Percentiles rank a stretch among this genome's conserved stretches.
Evolutionary conservation across 1,140 invertebrate genomes (phyloP).

Genomic region (Scaptomyza montana): DNA sequence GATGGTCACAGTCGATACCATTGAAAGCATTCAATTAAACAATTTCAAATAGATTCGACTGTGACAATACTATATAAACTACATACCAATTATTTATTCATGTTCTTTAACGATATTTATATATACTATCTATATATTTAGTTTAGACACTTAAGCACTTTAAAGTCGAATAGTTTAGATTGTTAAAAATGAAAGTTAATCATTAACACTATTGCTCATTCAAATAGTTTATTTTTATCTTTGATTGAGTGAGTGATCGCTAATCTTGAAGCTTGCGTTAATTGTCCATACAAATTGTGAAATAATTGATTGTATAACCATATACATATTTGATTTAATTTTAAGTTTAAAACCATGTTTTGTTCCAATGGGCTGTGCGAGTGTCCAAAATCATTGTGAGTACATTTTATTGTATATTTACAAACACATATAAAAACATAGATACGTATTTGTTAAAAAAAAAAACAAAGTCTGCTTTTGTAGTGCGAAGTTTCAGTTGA

Average conservation of each 20-base stretch:
- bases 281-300: conserved; percentile 7
- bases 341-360: conserved; percentile 40
- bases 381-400: conserved; percentile 60
- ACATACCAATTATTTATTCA: conserved; percentile 61
- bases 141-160: conserved; percentile 17
- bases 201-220: background rate
- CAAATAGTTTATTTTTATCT: conserved; percentile 9
- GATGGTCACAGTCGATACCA: conserved; percentile 1
- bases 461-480: conserved; percentile 4
- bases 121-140: conserved; percentile 31
- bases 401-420: conserved; percentile 31
- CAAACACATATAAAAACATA: conserved; percentile 20
- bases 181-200: conserved; percentile 11
- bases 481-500: background rate
- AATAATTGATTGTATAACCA: conserved; percentile 27
- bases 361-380: conserved; percentile 70
- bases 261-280: background rate
- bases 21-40: conserved; percentile 8
- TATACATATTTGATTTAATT: conserved; percentile 8
- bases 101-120: conserved; percentile 43
- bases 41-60: conserved; percentile 4
- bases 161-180: conserved; percentile 42
- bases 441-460: background rate
- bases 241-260: background rate
- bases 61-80: conserved; percentile 15